Conservation (phyloP, 30 jellyfish, hydroid and myxozoan genomes). For the Mastigias papua region DNA sequence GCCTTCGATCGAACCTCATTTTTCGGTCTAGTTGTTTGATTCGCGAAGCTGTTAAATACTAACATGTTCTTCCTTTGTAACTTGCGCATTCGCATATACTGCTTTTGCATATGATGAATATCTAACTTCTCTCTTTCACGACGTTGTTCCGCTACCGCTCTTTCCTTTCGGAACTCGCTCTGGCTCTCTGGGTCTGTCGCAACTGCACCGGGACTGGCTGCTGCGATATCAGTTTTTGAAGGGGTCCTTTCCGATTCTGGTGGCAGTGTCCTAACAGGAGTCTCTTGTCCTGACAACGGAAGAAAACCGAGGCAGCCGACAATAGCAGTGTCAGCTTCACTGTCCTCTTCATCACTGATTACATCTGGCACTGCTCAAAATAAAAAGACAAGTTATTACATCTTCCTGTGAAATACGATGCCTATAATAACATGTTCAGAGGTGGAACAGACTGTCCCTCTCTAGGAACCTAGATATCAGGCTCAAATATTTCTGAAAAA, state of each 20-base stretch:
- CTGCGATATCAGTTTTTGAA: slow-evolving; percentile 72
- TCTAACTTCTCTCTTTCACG: slow-evolving; percentile 82
- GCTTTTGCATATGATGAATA: slow-evolving; percentile 69
- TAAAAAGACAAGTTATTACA: too few relatives aligned
- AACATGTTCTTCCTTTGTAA: slow-evolving; percentile 88
- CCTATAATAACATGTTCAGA: too few relatives aligned
- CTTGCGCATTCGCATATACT: slow-evolving; percentile 90
- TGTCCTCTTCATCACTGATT: slow-evolving; percentile 73
- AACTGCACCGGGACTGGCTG: slow-evolving; percentile 83
- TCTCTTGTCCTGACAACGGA: slow-evolving; percentile 31
- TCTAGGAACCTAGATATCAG: too few relatives aligned
- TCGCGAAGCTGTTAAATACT: slow-evolving; percentile 81
- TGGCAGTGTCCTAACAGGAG: background rate
- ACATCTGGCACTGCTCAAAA: slow-evolving; percentile 37
- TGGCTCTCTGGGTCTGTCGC: slow-evolving; percentile 80
- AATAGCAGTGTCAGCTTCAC: slow-evolving; percentile 49
- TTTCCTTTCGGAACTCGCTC: slow-evolving; percentile 70
- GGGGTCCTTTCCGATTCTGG: slow-evolving; percentile 37
- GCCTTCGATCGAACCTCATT: slow-evolving; percentile 77
- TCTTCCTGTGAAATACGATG: too few relatives aligned
- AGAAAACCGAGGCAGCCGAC: slow-evolving; percentile 65
- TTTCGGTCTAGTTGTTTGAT: slow-evolving; percentile 55
- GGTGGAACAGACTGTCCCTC: too few relatives aligned
- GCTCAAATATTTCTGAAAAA: too few relatives aligned
- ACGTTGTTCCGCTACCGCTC: slow-evolving; percentile 69